These are phyloP conservation scores for Hormaphis cornu DNA, from an alignment of 1,140 invertebrate species.

Conservation along the genomic window DNA sequence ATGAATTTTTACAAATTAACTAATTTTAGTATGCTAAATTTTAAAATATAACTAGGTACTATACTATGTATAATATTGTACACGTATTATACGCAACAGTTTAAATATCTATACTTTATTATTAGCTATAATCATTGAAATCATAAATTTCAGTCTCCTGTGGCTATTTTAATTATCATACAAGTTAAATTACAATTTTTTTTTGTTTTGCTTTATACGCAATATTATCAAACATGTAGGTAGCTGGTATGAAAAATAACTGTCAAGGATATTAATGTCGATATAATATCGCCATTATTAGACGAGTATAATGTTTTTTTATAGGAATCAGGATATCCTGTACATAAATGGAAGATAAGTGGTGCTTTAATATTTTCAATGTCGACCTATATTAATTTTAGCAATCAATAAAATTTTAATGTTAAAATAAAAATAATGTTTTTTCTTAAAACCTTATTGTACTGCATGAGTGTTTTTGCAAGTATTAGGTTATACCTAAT, in stretches of 20 bases:
- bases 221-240: background rate
- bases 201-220: background rate
- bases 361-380: background rate
- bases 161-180: background rate
- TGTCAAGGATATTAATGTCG: background rate
- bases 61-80: background rate
- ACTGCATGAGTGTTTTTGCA: no score
- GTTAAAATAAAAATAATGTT: background rate
- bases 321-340: conserved; percentile 15
- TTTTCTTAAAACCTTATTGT: background rate
- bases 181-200: no score
- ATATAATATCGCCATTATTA: background rate
- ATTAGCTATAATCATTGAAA: background rate
- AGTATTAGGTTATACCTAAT: no score
- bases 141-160: background rate
- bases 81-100: background rate
- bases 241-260: background rate
- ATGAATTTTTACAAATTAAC: no score
- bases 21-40: no score
- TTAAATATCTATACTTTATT: no score
- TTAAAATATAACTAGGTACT: background rate
- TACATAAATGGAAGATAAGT: background rate
- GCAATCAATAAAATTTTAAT: background rate
- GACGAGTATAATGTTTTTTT: no score
- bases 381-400: background rate